Evolutionary conservation across 2,888 invertebrate genomes (phyloP).

Genomic region (Andricus curvator): DNA sequence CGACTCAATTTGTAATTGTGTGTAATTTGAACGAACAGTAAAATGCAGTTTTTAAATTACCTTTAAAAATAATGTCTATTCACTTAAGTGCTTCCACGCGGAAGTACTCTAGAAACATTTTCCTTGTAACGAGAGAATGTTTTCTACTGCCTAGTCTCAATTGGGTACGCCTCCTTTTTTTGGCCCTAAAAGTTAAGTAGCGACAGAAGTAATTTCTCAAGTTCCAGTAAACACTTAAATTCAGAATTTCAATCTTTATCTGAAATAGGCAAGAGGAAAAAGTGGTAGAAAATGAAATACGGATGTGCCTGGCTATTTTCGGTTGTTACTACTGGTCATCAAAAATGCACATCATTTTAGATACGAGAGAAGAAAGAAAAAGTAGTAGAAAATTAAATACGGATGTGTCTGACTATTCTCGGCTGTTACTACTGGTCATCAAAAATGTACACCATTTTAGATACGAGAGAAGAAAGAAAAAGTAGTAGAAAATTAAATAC

Average conservation of each 20-base stretch:
- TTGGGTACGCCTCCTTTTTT: background rate
- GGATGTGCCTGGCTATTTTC: background rate
- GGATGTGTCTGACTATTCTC: no score
- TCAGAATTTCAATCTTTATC: no score
- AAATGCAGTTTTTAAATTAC: background rate
- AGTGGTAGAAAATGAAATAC: background rate
- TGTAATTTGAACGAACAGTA: background rate
- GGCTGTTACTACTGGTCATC: no score
- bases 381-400: no score
- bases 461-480: no score
- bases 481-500: no score
- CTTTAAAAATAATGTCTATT: slow-evolving; percentile 18
- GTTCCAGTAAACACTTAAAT: background rate
- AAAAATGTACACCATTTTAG: no score
- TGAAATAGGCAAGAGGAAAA: no score
- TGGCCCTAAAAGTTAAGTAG: background rate
- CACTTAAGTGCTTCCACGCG: slow-evolving; percentile 2
- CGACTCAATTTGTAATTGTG: background rate
- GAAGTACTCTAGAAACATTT: background rate
- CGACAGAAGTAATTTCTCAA: background rate
- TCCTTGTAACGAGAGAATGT: no score
- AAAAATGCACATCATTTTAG: background rate
- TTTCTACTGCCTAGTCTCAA: background rate
- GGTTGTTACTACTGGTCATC: background rate
- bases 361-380: background rate